Evolutionary conservation across 2,888 invertebrate genomes (phyloP), one percentile per base, ranked within the genome.

Genomic region (Xylocampa areola): DNA sequence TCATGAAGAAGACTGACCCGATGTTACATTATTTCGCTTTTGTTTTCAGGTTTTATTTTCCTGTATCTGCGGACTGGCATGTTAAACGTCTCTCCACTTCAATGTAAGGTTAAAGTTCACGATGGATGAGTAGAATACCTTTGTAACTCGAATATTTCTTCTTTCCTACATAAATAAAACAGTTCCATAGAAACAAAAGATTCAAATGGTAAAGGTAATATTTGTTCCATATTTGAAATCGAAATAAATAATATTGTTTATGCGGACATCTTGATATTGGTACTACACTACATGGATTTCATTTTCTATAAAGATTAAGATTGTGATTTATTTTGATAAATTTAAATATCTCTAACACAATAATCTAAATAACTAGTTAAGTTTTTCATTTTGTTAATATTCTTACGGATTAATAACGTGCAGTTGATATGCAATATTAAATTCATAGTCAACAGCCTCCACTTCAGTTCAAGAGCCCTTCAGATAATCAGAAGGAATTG

Each of bases 401-500:
- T 21, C 7, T 21, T 21, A 6, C 21, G 14, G 6, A 5, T n/a
- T n/a, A n/a, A 13, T 10, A 4, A 4, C 10, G 17, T 16, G 17
- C 17, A 39, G 11, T 14, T 13, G 14, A 32, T 14, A 41, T n/a
- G 17, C 10, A 32, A 50, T 67, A 14, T 40, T 44, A 44, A 35
- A 67, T 50, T 67, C 39, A 60, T 14, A 30, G 17, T 44, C n/a
- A 45, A 19, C 48, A 8, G 21, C 4, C 32, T 23, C 11, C 11
- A 16, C 2, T 13, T 19, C 23, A 19, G 14, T 14, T 27, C 10
- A 10, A 40, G 44, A n/a, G 44, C 39, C 68, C 61, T 63, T 60
- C 23, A 67, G 35, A 67, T 67, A 67, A 67, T 67, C 40, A 67
- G 40, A 27, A 59, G 40, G 27, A 45, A 51, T 68, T 29, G 51